Conservation (phyloP, 2,888 invertebrate species). For the Allacma fusca region DNA sequence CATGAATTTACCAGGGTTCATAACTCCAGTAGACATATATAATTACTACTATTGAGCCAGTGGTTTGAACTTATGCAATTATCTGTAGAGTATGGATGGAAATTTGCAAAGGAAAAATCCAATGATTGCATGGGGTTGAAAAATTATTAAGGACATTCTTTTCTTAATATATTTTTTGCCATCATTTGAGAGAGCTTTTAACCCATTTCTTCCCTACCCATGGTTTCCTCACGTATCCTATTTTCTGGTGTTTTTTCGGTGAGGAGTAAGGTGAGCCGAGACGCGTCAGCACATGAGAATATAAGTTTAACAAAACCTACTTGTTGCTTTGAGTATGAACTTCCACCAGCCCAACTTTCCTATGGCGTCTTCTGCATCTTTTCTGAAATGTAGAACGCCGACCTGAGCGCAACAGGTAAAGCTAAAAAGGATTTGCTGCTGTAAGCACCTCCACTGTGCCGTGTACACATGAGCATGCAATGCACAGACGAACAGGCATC, state of each 20-base stretch:
- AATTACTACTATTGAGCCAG: too few species aligned
- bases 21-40: neutral
- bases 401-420: slow-evolving; percentile 11
- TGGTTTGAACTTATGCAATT: too few species aligned
- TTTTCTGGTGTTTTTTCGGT: neutral
- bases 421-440: slow-evolving; percentile 16
- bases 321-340: neutral
- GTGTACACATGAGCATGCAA: slow-evolving; percentile 1
- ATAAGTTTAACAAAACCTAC: neutral
- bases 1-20: neutral
- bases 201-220: neutral
- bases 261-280: neutral
- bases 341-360: neutral
- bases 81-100: neutral
- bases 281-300: neutral
- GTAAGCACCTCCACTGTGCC: slow-evolving; percentile 1
- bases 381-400: slow-evolving; percentile 22
- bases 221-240: neutral
- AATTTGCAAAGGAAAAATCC: neutral
- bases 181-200: neutral
- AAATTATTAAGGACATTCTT: neutral
- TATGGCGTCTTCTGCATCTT: neutral
- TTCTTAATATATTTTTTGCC: neutral
- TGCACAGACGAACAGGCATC: neutral
- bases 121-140: neutral